Base-by-base conservation (phyloP, 64 coral and sea anemone genomes). In the Hydrozoanthus tunicans region DNA sequence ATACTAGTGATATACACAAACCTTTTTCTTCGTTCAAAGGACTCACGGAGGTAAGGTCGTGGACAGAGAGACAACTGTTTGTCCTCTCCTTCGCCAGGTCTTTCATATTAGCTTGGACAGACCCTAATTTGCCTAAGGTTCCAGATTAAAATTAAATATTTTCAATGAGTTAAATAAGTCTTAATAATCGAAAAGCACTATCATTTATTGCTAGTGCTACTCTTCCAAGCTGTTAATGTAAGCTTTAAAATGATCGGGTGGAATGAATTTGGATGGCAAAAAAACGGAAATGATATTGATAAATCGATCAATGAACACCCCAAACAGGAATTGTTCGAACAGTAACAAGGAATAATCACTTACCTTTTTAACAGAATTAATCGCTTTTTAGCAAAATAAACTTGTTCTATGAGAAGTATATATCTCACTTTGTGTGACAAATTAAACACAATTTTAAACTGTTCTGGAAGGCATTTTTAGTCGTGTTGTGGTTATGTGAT, bases 1-100 rank as follows among this genome's bases (percentile, higher is more conserved):
- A 43, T 43, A 43, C 32, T 43, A 43, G 32, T 43, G 32, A 43
- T 43, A 43, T 1, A 43, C 55, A 70, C 91, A 64, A 70, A 96
- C 94, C 94, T 96, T 92, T 91, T 56, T 93, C 81, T 90, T 96
- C 94, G 88, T 84, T 93, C 78, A 96, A 78, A 71, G 91, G 92
- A 88, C 59, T 96, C 56, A 96, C 24, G 55, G 88, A 77, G 54
- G 94, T 96, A 53, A 93, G 67, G 62, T 96, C 89, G 24, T 88
- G 68, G 61, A 59, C 9, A 6, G 84, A 88, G 12, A 88, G 84
- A 73, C 32, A 88, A 43, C 27, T 24, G 17, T 24, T 58, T 11
- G 52, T 72, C 66, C 61, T 88, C 13, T 88, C 84, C 24, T 86
- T 73, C 83, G 73, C 58, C 82, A 51, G 58, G 8, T 86, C 82